Evolutionary conservation across 2,888 invertebrate genomes (phyloP), one percentile per base, ranked within the genome.

Genomic region (Xylophagus ater): DNA sequence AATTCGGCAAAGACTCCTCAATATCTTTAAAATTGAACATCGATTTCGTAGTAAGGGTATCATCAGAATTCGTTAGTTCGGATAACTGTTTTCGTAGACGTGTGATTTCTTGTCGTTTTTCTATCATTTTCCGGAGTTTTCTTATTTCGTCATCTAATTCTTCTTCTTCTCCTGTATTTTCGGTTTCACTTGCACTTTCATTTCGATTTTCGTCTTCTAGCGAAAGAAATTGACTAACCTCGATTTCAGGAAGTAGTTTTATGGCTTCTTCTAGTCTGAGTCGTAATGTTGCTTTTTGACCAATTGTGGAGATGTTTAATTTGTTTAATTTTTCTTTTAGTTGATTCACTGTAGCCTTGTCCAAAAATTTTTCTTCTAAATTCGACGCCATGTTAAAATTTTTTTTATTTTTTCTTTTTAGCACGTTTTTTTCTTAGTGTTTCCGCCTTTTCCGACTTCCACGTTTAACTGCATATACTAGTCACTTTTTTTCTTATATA

Each of bases 281-380:
- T 9, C 9, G 23, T 9, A 23, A 23, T 9, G 6, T 9, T 9
- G 23, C 7, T 9, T 23, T 23, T 9, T 8, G 23, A 6, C 23
- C 23, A 6, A 23, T 9, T 23, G 23, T 23, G 23, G 23, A 23
- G 7, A 23, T 6, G 6, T 23, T 9, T 9, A 23, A 23, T 23
- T 23, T 9, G 9, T 9, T 23, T 6, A 23, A 9, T 9, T 23
- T 23, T 6, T 23, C 23, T 9, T 23, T 23, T 23, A 23, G 23
- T 9, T 23, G 23, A 8, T 9, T 6, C 6, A 9, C 23, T 9
- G 23, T 23, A 9, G 23, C 23, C 23, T 23, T 23, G 23, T 6
- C 23, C 23, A 44, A 28, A 39, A 46, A 26, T 42, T 46, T 29
- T 46, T 42, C 32, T 52, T 6, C 10, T 29, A 13, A 17, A 13